These are phyloP conservation scores for Crossaster papposus DNA, from an alignment of 53 echinoderm and acorn worm genomes.

Conservation along the genomic window DNA sequence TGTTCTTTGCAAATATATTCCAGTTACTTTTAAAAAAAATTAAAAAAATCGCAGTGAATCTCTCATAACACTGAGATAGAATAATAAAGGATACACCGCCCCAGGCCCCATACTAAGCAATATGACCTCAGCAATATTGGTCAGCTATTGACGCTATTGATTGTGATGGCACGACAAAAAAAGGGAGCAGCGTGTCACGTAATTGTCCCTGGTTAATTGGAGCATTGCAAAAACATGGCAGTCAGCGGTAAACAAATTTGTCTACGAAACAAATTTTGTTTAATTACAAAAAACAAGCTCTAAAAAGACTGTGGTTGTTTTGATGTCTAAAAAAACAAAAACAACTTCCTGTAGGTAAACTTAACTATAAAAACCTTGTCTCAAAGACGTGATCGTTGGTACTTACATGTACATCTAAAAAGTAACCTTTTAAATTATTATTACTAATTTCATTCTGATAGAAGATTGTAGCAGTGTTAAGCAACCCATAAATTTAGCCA, in stretches of 20 bases:
- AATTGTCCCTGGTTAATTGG: slow-evolving; percentile 8
- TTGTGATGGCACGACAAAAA: not conserved
- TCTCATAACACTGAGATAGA: not conserved
- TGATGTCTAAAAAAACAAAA: too few species aligned
- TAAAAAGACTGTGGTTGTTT: too few species aligned
- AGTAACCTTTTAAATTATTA: too few species aligned
- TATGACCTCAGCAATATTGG: not conserved
- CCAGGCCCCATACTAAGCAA: not conserved
- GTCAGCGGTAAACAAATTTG: not conserved
- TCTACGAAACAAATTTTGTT: not conserved
- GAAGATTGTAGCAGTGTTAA: too few species aligned
- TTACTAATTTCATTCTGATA: too few species aligned
- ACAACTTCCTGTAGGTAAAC: too few species aligned
- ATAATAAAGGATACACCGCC: not conserved
- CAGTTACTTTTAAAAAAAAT: not conserved
- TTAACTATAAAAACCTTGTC: too few species aligned
- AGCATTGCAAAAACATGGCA: not conserved
- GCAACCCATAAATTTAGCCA: too few species aligned
- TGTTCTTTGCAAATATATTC: not conserved
- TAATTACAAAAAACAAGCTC: not conserved
- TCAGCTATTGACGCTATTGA: slow-evolving; percentile 5
- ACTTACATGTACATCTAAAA: too few species aligned
- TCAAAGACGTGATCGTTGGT: too few species aligned
- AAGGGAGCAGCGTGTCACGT: not conserved
- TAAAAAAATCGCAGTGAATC: not conserved